A percentile compares a stretch with the other conserved stretches of the same genome.
Evolutionary conservation across 2,888 invertebrate species (phyloP).

Genomic region (Thymelicus sylvestris): DNA sequence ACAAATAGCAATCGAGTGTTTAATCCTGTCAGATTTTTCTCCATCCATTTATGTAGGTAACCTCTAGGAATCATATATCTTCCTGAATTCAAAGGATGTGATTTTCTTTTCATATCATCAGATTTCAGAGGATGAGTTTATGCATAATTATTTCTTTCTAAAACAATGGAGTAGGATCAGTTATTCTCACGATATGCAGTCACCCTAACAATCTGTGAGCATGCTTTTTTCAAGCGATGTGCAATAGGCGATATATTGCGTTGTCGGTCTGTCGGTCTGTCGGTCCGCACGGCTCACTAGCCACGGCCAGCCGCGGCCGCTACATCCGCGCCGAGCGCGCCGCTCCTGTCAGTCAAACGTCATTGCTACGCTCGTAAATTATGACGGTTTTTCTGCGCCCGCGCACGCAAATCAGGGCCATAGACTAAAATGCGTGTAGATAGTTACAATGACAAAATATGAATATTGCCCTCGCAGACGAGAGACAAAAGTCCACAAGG

Average conservation of each 20-base stretch:
- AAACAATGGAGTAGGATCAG: background rate
- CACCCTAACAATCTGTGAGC: conserved; percentile 20
- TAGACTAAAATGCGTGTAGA: conserved; percentile 30
- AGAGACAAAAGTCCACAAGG: too few species aligned
- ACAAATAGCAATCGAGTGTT: too few species aligned
- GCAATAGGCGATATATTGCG: conserved; percentile 39
- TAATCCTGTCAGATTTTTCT: too few species aligned
- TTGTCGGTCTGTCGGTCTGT: conserved; percentile 12
- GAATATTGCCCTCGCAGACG: too few species aligned
- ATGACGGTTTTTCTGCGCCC: conserved; percentile 67
- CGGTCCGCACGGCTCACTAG: conserved; percentile 44
- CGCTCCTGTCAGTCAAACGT: conserved; percentile 65
- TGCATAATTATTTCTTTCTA: background rate
- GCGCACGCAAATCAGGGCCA: conserved; percentile 67
- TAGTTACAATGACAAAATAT: too few species aligned
- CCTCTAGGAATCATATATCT: too few species aligned
- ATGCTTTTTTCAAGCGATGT: conserved; percentile 25
- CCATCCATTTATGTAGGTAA: too few species aligned
- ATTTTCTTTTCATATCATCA: too few species aligned
- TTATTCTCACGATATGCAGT: conserved; percentile 4
- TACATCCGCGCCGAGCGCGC: conserved; percentile 39
- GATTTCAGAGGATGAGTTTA: too few species aligned
- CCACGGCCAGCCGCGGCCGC: conserved; percentile 21
- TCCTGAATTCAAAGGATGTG: too few species aligned
- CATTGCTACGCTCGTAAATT: conserved; percentile 61